These are phyloP conservation scores for Diadegma fenestrale DNA, from an alignment of 2,888 invertebrate species.

Conservation along the genomic window DNA sequence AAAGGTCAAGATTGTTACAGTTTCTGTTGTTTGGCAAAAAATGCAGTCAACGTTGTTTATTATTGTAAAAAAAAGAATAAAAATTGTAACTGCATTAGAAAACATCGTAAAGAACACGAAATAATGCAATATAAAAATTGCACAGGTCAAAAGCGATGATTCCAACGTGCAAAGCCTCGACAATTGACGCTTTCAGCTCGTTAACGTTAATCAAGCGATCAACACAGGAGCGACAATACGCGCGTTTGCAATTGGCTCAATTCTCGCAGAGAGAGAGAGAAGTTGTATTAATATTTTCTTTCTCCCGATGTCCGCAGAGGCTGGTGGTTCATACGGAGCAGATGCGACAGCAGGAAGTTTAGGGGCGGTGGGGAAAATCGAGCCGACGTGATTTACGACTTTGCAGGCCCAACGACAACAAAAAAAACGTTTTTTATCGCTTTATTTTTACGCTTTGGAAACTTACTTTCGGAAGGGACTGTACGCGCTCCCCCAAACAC, in stretches of 20 bases:
- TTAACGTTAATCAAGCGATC: slow-evolving; percentile 77
- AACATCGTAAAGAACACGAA: slow-evolving; percentile 14
- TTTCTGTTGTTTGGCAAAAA: slow-evolving; percentile 1
- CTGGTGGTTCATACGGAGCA: background rate
- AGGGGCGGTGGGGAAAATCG: slow-evolving; percentile 17
- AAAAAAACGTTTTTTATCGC: background rate
- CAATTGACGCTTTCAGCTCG: slow-evolving; percentile 76
- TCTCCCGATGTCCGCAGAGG: slow-evolving; percentile 13
- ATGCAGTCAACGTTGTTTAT: background rate
- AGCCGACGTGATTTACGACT: slow-evolving; percentile 4
- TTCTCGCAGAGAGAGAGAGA: slow-evolving; percentile 59
- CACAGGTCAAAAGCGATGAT: slow-evolving; percentile 61
- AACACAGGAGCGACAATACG: slow-evolving; percentile 76
- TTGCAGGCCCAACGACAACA: slow-evolving; percentile 1
- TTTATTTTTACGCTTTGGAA: background rate
- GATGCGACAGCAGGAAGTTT: background rate
- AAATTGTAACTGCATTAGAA: background rate
- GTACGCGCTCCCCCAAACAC: slow-evolving; percentile 79
- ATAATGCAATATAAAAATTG: slow-evolving; percentile 62
- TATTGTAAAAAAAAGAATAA: background rate
- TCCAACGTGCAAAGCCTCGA: slow-evolving; percentile 74
- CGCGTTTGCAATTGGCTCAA: slow-evolving; percentile 61
- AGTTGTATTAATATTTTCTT: slow-evolving; percentile 14
- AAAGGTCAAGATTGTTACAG: background rate
- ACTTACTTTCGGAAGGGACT: slow-evolving; percentile 83